Evolutionary conservation across 2,113 vertebrate genomes (phyloP).

Genomic region (Cyphomyrus discorhynchus): DNA sequence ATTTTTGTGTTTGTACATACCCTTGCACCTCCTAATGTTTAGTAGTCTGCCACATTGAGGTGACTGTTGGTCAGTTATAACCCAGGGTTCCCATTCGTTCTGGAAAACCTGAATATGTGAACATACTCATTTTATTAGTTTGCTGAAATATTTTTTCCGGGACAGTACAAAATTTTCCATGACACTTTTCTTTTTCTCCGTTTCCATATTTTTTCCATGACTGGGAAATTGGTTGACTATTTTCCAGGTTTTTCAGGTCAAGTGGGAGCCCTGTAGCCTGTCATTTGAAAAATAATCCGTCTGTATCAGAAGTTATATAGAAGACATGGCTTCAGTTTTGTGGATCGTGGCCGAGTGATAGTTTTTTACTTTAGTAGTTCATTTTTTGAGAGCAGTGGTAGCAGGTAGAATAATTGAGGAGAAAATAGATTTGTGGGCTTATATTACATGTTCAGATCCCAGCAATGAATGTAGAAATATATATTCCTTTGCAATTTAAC

Average conservation of each 20-base stretch:
- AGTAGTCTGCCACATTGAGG: neutral
- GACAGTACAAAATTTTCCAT: too few relatives aligned
- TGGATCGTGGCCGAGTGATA: neutral
- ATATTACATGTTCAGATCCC: neutral
- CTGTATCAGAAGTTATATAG: neutral
- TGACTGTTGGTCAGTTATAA: neutral
- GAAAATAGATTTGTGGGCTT: neutral
- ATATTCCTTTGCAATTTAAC: neutral
- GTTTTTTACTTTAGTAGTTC: neutral
- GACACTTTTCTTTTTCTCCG: too few relatives aligned
- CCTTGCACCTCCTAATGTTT: neutral
- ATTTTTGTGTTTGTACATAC: neutral
- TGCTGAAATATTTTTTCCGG: too few relatives aligned
- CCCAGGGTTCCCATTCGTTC: too few relatives aligned
- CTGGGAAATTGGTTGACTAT: too few relatives aligned
- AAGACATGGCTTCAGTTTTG: neutral
- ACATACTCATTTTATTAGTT: too few relatives aligned
- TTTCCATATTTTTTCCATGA: too few relatives aligned
- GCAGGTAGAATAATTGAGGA: neutral
- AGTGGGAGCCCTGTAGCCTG: too few relatives aligned
- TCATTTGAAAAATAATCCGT: neutral
- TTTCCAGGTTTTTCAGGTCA: too few relatives aligned
- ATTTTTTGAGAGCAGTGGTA: neutral
- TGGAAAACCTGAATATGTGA: too few relatives aligned
- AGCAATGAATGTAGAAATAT: neutral